Evolutionary conservation across 2,888 invertebrate genomes (phyloP).

Genomic region (Microplitis manilae): DNA sequence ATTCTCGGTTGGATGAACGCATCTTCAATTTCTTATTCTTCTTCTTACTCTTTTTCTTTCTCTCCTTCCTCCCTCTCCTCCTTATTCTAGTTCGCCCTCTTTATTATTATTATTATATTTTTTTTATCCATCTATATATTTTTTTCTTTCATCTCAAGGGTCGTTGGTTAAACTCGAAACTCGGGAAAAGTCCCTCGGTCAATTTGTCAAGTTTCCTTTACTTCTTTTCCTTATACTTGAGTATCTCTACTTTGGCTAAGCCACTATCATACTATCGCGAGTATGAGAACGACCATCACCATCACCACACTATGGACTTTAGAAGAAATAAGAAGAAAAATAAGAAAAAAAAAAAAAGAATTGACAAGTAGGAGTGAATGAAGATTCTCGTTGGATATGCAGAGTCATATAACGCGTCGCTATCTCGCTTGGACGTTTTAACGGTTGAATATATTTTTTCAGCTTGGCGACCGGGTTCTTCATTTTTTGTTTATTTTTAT

Average conservation of each 20-base stretch:
- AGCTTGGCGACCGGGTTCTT: neutral
- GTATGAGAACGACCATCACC: too few relatives aligned
- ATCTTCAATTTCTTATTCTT: conserved; percentile 40
- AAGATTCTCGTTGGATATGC: conserved; percentile 12
- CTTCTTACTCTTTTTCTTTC: neutral
- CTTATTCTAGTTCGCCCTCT: neutral
- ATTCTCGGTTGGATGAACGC: conserved; percentile 27
- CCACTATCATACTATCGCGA: too few relatives aligned
- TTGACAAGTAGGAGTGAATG: conserved; percentile 13
- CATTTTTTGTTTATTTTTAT: conserved; percentile 13
- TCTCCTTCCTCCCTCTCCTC: conserved; percentile 1
- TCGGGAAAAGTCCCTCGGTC: conserved; percentile 46
- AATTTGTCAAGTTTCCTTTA: conserved; percentile 46
- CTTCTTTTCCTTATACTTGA: neutral
- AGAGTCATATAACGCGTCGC: conserved; percentile 10
- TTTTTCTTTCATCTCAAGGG: conserved; percentile 41
- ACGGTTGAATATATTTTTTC: conserved; percentile 23
- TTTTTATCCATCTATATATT: neutral
- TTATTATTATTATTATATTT: conserved; percentile 5
- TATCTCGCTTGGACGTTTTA: conserved; percentile 10
- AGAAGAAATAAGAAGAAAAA: conserved; percentile 18
- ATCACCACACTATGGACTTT: neutral
- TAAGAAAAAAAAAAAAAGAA: conserved; percentile 27
- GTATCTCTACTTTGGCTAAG: conserved; percentile 8
- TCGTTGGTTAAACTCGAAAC: conserved; percentile 30